Evolutionary conservation across 92 coral and sea anemone genomes (phyloP), one percentile per base, ranked within the genome.

Genomic region (Phenganax subtilis): DNA sequence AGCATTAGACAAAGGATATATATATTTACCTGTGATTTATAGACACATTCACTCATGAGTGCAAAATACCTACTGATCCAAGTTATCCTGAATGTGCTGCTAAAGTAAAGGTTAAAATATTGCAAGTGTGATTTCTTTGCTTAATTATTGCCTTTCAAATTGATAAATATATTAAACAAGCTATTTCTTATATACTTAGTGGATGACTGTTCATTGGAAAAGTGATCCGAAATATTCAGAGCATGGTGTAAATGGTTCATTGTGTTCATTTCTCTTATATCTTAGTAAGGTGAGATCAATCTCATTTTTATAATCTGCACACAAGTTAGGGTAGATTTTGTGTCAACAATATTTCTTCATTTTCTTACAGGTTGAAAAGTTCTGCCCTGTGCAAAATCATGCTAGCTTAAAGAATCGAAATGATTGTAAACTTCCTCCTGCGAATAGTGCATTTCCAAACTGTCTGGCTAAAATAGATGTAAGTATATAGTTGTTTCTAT

Each of bases 391-490:
- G 7, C 10, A 25, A 30, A 12, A 66, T 66, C 47, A 6, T 20
- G 47, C 47, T 66, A 51, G 72, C 31, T 14, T 27, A 27, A 30
- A 37, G 12, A 65, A 12, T 37, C 3, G 47, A 52, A 75, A 54
- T 9, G 55, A 53, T 11, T 55, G 27, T 11, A 25, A 57, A 57
- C 12, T 71, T n/a, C 12, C 91, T 51, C 97, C 93, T 11, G 72
- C 72, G 55, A 91, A 89, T 71, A 66, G 91, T 30, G 96, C 89
- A 1, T 93, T 85, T 69, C 96, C 97, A 51, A 84, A 91, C 4
- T 93, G 97, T 71, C 20, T 16, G 10, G 83, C 30, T 37, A 93
- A 93, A 90, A 88, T 93, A 25, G 82, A 87, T 92, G 97, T 93
- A 83, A 31, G 68, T 5, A 57, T 9, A 12, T 51, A 12, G 29